A percentile compares a stretch with the other conserved stretches of the same genome.
Evolutionary conservation across 2,888 invertebrate species (phyloP).

Genomic region (Mesorhabditis belari): DNA sequence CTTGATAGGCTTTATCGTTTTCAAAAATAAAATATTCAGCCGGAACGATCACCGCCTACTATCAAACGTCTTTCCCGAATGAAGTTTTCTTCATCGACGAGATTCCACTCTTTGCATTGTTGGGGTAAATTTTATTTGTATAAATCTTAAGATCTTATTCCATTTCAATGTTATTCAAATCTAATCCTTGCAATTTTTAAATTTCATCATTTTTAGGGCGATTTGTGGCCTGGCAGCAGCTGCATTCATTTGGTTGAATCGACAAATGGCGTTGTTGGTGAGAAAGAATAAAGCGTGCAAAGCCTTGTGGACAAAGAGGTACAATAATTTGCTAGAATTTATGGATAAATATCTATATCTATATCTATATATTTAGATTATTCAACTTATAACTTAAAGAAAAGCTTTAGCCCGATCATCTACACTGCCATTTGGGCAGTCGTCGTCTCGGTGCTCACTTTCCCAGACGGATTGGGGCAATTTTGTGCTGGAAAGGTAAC

Average conservation of each 20-base stretch:
- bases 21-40: slow-evolving; percentile 14
- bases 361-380: background rate
- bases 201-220: slow-evolving; percentile 13
- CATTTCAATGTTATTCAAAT: background rate
- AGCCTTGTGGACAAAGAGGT: slow-evolving; percentile 32
- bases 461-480: slow-evolving; percentile 83
- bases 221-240: slow-evolving; percentile 34
- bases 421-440: slow-evolving; percentile 21
- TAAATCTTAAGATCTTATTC: background rate
- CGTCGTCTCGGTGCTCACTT: slow-evolving; percentile 63
- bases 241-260: slow-evolving; percentile 32
- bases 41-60: slow-evolving; percentile 66
- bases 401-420: slow-evolving; percentile 24
- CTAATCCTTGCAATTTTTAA: background rate
- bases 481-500: slow-evolving; percentile 61
- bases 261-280: slow-evolving; percentile 16
- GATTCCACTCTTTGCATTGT: slow-evolving; percentile 80
- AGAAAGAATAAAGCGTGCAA: slow-evolving; percentile 22
- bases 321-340: too few relatives aligned
- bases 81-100: slow-evolving; percentile 96
- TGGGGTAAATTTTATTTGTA: slow-evolving; percentile 64
- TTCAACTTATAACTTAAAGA: too few relatives aligned
- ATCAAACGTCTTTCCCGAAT: slow-evolving; percentile 58
- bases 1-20: background rate
- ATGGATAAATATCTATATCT: background rate